Base-by-base conservation (phyloP, 2,797 vertebrate genomes). In the Graptemys geographica region DNA sequence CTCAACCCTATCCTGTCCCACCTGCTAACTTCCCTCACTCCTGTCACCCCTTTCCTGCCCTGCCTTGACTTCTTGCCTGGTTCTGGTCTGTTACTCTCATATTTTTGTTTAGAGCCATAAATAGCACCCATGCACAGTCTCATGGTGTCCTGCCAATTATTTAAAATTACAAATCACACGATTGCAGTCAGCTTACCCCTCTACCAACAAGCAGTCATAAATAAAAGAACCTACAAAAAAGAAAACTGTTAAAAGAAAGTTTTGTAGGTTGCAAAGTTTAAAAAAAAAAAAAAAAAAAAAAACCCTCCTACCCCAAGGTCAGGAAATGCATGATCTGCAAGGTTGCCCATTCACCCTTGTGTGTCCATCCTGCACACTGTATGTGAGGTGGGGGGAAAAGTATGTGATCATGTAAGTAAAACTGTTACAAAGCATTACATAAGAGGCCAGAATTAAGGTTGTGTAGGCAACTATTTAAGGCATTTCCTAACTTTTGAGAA, bases 121-220 rank as follows among this genome's bases (percentile, higher is more conserved):
- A 37, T 84, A 51, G 25, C 16, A 87, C 47, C 4, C 8, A 49
- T 78, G 44, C 6, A 59, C 65, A 53, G 31, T 59, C 86, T 95
- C 74, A 69, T 37, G n/a, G 8, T 76, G 23, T 76, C 27, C 44
- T 89, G 86, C 65, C 92, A 49, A 72, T 6, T 95, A 49, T 79
- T 96, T 87, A 59, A 91, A 69, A 62, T 87, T 62, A n/a, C 21
- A 72, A 89, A 94, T 94, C 9, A 79, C 89, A 88, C 72, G 80
- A n/a, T 79, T 80, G 41, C 31, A 62, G 65, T 72, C 57, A 79
- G 11, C 78, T 33, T 2, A 2, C 92, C 85, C 4, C 92, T 95
- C 87, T 83, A 85, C 93, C 93, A 92, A 62, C 84, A 69, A 92
- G 81, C 83, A 82, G 90, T 31, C 8, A 13, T 83, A 13, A 41